A percentile compares a stretch with the other conserved stretches of the same genome.
These are phyloP conservation scores for Chromis chromis DNA, from an alignment of 2,797 vertebrate species.

Conservation along the genomic window DNA sequence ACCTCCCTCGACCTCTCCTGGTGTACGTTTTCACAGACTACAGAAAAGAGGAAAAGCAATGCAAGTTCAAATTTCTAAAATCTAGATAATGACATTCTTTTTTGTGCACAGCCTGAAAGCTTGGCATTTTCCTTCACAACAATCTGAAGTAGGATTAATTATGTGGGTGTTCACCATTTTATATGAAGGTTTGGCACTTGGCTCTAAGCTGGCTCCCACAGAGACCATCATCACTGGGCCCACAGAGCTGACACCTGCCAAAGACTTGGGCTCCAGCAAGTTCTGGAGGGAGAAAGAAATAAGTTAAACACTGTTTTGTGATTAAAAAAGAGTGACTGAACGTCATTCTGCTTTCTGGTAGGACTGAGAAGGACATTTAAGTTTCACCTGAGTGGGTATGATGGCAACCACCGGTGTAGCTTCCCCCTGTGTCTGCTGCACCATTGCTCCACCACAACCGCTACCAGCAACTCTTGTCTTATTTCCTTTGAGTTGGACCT, in stretches of 20 bases:
- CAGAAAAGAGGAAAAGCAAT: constrained; percentile 41
- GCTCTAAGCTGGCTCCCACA: constrained; percentile 85
- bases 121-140: not conserved
- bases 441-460: constrained; percentile 73
- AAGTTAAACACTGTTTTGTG: not conserved
- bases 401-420: constrained; percentile 80
- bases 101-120: not conserved
- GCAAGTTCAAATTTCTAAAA: not conserved
- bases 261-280: constrained; percentile 84
- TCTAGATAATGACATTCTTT: not conserved
- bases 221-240: constrained; percentile 93
- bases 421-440: constrained; percentile 78
- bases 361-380: not conserved
- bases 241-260: constrained; percentile 84
- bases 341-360: not conserved
- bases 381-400: constrained; percentile 81
- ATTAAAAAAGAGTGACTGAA: constrained; percentile 23
- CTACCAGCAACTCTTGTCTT: constrained; percentile 78
- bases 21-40: constrained; percentile 94
- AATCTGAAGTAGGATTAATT: constrained; percentile 3
- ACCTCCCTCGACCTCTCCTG: constrained; percentile 93
- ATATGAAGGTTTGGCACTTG: constrained; percentile 88
- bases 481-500: constrained; percentile 83
- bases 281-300: constrained; percentile 81
- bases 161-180: constrained; percentile 87